These are phyloP conservation scores for Drosophila melanica DNA, from an alignment of 1,140 invertebrate species.

Conservation along the genomic window DNA sequence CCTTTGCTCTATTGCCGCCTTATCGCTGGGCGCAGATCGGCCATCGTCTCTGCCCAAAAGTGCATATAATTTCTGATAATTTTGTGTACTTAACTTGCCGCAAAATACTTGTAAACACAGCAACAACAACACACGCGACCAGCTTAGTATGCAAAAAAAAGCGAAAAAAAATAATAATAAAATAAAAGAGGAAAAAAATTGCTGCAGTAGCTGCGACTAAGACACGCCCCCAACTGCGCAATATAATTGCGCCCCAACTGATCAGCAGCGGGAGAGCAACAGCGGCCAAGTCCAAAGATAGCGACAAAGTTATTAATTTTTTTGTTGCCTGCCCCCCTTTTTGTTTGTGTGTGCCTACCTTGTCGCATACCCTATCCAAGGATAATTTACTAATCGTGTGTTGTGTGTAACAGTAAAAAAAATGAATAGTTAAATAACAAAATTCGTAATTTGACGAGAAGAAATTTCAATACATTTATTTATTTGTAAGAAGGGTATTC, in stretches of 20 bases:
- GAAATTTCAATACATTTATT: no score
- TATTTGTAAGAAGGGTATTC: no score
- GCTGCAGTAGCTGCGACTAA: constrained; percentile 18
- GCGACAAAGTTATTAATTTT: constrained; percentile 56
- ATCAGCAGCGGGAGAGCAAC: constrained; percentile 49
- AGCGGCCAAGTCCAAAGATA: constrained; percentile 33
- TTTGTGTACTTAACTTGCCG: constrained; percentile 74
- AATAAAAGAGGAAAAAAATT: constrained; percentile 32
- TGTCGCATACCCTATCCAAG: not conserved
- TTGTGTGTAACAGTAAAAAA: not conserved
- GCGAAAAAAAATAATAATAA: constrained; percentile 21
- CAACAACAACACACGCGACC: constrained; percentile 22
- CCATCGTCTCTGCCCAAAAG: constrained; percentile 54
- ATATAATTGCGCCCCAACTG: constrained; percentile 67
- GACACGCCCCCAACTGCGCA: constrained; percentile 47
- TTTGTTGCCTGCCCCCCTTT: constrained; percentile 7
- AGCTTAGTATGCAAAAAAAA: constrained; percentile 20
- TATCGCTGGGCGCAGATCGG: constrained; percentile 56
- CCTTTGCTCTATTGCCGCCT: constrained; percentile 27
- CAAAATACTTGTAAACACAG: constrained; percentile 37
- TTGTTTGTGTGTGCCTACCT: not conserved
- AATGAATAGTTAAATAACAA: no score
- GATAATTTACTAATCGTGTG: not conserved
- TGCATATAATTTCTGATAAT: constrained; percentile 79
- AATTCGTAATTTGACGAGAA: no score